Evolutionary conservation across 2,113 vertebrate genomes (phyloP).

Genomic region (Mola mola): DNA sequence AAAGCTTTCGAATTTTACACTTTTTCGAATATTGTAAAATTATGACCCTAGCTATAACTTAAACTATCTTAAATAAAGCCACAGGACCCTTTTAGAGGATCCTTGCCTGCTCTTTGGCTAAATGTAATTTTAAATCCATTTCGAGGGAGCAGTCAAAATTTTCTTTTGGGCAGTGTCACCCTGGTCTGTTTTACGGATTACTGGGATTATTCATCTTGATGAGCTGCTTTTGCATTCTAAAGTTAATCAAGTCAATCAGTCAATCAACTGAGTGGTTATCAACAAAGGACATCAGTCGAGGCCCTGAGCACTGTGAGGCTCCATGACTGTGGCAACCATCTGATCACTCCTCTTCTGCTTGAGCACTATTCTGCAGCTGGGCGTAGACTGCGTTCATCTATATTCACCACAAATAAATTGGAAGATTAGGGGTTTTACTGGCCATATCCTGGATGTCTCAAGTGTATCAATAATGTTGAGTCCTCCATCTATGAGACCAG

Average conservation of each 20-base stretch:
- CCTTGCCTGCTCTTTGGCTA: conserved; percentile 25
- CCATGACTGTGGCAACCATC: conserved; percentile 14
- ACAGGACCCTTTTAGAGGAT: conserved; percentile 16
- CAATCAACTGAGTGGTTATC: conserved; percentile 46
- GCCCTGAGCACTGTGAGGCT: conserved; percentile 22
- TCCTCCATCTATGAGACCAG: conserved; percentile 68
- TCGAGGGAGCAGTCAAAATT: conserved; percentile 10
- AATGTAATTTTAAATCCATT: conserved; percentile 55
- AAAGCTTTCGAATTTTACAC: too few species aligned
- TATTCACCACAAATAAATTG: conserved; percentile 71
- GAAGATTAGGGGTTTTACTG: conserved; percentile 72
- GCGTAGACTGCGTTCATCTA: conserved; percentile 62
- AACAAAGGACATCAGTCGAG: conserved; percentile 13
- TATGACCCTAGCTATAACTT: too few species aligned
- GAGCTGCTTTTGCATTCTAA: conserved; percentile 54
- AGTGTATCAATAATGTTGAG: conserved; percentile 70
- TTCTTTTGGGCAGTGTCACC: conserved; percentile 41
- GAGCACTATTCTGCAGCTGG: conserved; percentile 26
- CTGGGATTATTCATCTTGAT: conserved; percentile 53
- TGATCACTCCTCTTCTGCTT: conserved; percentile 9
- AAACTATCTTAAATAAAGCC: conserved; percentile 25
- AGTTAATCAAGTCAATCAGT: too few species aligned
- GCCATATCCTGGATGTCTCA: conserved; percentile 61
- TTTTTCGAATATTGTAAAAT: too few species aligned
- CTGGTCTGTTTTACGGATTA: conserved; percentile 59